Conservation (phyloP, 2,113 vertebrate genomes). For the Piaya cayana region DNA sequence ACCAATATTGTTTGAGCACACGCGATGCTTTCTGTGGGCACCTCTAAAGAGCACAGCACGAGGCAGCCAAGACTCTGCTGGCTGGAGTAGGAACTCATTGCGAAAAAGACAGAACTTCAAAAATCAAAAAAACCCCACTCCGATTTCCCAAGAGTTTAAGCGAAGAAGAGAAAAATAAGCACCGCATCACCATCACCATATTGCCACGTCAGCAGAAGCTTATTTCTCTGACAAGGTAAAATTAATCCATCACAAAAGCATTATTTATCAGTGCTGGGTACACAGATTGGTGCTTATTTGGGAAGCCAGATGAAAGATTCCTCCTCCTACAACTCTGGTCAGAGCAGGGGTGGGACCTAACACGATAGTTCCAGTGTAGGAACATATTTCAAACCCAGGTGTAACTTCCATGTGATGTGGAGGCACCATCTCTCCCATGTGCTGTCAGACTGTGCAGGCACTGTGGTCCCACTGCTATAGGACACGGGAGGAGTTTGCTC, state of each 20-base stretch:
- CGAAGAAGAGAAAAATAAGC: neutral
- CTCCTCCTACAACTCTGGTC: neutral
- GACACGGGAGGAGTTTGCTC: neutral
- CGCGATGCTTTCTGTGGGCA: neutral
- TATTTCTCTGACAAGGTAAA: neutral
- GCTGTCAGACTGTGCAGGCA: accelerated
- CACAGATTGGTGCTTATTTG: neutral
- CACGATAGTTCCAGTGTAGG: neutral
- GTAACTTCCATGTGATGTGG: accelerated
- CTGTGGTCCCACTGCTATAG: accelerated
- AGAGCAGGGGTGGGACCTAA: neutral
- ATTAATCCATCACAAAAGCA: neutral
- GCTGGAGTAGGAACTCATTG: neutral
- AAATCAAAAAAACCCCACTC: neutral
- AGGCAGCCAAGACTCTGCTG: neutral
- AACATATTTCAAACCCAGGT: neutral
- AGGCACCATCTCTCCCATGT: neutral
- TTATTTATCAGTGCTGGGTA: neutral
- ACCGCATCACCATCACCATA: neutral
- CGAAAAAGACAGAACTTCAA: neutral
- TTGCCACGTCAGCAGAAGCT: neutral
- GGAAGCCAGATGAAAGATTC: neutral
- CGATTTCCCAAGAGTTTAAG: neutral
- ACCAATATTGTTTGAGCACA: neutral
- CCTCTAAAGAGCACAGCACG: neutral